Conservation (phyloP, 2,797 vertebrate species). For the Limosa lapponica region DNA sequence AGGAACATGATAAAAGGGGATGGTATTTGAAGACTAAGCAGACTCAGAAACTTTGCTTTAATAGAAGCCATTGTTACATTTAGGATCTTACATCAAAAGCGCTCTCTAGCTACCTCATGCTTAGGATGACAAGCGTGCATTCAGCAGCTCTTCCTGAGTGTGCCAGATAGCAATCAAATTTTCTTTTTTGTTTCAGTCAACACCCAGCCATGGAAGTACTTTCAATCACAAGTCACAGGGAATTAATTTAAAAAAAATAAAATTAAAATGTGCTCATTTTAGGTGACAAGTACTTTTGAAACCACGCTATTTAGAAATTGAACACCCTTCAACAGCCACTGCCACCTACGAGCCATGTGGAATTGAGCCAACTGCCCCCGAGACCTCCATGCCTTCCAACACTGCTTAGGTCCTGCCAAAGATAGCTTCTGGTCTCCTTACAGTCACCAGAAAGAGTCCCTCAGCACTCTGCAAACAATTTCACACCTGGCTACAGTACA, state of each 20-base stretch:
- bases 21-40: not conserved
- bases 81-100: not conserved
- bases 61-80: not conserved
- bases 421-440: not conserved
- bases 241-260: not conserved
- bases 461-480: not conserved
- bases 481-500: not conserved
- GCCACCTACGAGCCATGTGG: fast-evolving
- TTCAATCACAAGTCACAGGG: not conserved
- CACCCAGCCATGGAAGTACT: not conserved
- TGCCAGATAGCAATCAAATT: not conserved
- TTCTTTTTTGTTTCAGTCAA: not conserved
- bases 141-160: not conserved
- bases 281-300: not conserved
- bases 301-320: not conserved
- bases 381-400: not conserved
- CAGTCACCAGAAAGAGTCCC: fast-evolving
- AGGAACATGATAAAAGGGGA: not conserved
- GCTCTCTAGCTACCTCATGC: not conserved
- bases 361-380: not conserved
- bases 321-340: not conserved
- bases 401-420: not conserved
- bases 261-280: not conserved
- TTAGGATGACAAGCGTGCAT: not conserved
- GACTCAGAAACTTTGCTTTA: not conserved